Base-by-base conservation (phyloP, 2,797 vertebrate species). In the Sylvia borin region DNA sequence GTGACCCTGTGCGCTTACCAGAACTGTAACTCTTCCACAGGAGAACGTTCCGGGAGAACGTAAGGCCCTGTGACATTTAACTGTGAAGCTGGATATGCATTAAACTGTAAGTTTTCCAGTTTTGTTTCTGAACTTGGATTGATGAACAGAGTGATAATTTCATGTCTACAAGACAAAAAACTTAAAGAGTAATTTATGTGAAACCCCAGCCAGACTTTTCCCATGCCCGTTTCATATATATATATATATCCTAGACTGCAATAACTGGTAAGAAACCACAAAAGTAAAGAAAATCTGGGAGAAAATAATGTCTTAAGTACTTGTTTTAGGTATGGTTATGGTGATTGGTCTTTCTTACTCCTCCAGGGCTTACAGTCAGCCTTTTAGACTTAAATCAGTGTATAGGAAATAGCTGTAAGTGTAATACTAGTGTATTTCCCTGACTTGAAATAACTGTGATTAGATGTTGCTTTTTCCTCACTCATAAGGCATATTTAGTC, bases 161-260 rank as follows among this genome's bases (percentile, higher is more conserved):
- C 16, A 14, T 7, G 5, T 66, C 31, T 40, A 9, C 2, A 9
- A 60, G 24, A 25, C 8, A 47, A 42, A 42, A 57, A 78, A 14
- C 17, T 73, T 57, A 1, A 20, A 26, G 16, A 66, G 10, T 27
- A 36, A 34, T 66, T 66, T 58, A 51, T 36, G 9, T 36, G 4
- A 84, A 62, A 53, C 10, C 22, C 9, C 20, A 40, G n/a, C 7
- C 18, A 40, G 61, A 9, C 20, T 55, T 74, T 42, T 51, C 17
- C 1, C 5, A 2, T 3, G 3, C 19, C 16, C 3, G 0, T 14
- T 71, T 27, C 32, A 36, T 26, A 29, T 18, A 16, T 7, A 16
- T 2, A 3, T 29, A 16, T 7, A 16, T 2, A 3, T 64, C 24
- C 25, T 55, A 26, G 27, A 25, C 19, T 43, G 8, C 10, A 31